Percentiles rank a stretch among this genome's conserved stretches.
Conservation (phyloP, 1,140 invertebrate genomes). For the Amyelois transitella region DNA sequence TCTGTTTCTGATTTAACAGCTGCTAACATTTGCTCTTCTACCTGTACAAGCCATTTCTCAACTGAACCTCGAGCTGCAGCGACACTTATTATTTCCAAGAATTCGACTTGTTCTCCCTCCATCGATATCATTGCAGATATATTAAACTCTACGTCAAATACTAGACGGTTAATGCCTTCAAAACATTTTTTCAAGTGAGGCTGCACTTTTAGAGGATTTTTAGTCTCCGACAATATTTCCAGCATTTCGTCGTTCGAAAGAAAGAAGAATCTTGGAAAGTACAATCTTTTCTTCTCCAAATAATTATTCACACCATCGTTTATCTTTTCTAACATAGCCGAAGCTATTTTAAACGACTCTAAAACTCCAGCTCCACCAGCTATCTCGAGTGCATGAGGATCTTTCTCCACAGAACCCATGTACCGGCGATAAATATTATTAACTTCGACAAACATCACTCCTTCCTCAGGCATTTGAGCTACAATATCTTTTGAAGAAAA, state of each 20-base stretch:
- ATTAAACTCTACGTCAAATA: conserved; percentile 85
- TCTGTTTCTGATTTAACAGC: conserved; percentile 84
- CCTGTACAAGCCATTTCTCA: conserved; percentile 93
- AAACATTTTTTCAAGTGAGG: conserved; percentile 96
- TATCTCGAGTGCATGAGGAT: conserved; percentile 84
- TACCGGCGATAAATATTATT: conserved; percentile 86
- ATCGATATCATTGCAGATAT: conserved; percentile 90
- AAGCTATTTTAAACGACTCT: conserved; percentile 84
- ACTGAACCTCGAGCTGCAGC: conserved; percentile 89
- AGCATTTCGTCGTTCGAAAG: conserved; percentile 96
- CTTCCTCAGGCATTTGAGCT: conserved; percentile 94
- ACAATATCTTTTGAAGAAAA: conserved; percentile 96
- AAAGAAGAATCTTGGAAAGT: conserved; percentile 95
- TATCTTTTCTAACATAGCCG: conserved; percentile 85
- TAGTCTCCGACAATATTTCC: conserved; percentile 94
- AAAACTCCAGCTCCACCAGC: conserved; percentile 83
- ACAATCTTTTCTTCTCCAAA: conserved; percentile 93
- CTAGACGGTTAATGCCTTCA: conserved; percentile 82
- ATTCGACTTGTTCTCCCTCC: conserved; percentile 86
- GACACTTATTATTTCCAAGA: conserved; percentile 83
- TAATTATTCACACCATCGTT: conserved; percentile 93
- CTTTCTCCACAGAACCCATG: conserved; percentile 82
- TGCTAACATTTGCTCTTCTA: conserved; percentile 88
- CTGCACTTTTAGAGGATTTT: conserved; percentile 90
- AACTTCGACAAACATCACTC: conserved; percentile 83